Evolutionary conservation across 2,113 vertebrate genomes (phyloP).

Genomic region (Myodes glareolus): DNA sequence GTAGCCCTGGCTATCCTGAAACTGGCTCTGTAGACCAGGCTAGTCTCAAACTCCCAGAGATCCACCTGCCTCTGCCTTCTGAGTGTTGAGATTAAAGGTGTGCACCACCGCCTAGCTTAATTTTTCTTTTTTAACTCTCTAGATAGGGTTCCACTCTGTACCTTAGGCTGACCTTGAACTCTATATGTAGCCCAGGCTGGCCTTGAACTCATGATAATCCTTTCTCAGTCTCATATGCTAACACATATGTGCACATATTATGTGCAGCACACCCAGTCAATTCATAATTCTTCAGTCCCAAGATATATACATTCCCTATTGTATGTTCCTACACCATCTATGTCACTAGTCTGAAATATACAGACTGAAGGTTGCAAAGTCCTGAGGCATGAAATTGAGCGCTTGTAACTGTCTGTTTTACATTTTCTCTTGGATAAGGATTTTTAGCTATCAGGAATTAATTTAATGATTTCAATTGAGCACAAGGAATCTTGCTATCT

Average conservation of each 20-base stretch:
- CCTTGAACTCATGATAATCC: background rate
- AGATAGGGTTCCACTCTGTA: too few species aligned
- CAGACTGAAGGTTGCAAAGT: background rate
- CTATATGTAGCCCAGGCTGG: background rate
- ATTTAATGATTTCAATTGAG: background rate
- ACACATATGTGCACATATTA: background rate
- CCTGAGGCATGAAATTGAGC: background rate
- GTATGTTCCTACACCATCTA: background rate
- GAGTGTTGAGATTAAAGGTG: too few species aligned
- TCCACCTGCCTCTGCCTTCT: too few species aligned
- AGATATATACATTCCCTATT: background rate
- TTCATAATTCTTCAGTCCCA: background rate
- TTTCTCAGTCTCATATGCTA: background rate
- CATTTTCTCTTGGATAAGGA: constrained; percentile 50
- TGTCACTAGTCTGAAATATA: background rate
- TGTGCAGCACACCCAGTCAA: too few species aligned
- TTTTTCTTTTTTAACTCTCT: too few species aligned
- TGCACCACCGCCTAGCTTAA: too few species aligned
- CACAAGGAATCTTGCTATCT: constrained; percentile 39
- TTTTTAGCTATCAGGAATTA: constrained; percentile 34
- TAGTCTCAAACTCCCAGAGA: background rate
- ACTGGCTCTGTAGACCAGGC: background rate
- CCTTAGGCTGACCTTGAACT: too few species aligned
- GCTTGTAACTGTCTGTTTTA: constrained; percentile 27
- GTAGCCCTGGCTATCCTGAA: background rate